Percentiles rank a stretch among this genome's conserved stretches.
Evolutionary conservation across 2,888 invertebrate genomes (phyloP).

Genomic region (Ormyrus labotus): DNA sequence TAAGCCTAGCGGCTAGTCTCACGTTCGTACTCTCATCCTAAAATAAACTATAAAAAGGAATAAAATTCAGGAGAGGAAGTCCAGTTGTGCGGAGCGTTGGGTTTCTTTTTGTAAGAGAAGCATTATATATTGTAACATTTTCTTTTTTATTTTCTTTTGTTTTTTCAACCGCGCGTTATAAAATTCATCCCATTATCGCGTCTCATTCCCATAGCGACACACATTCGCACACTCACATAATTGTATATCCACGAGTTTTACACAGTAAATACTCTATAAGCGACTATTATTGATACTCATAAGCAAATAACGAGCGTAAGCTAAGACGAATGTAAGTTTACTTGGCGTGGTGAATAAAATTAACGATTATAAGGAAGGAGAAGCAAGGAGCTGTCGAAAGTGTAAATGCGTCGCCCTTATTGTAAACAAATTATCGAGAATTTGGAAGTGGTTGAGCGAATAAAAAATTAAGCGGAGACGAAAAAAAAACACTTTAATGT

Average conservation of each 20-base stretch:
- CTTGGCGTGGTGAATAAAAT: constrained; percentile 5
- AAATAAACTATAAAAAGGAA: background rate
- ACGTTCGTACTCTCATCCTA: constrained; percentile 22
- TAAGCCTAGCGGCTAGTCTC: constrained; percentile 34
- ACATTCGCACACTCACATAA: constrained; percentile 21
- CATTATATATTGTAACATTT: background rate
- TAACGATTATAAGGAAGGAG: constrained; percentile 38
- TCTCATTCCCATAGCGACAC: constrained; percentile 29
- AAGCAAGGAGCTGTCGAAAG: constrained; percentile 42
- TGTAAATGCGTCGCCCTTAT: constrained; percentile 47
- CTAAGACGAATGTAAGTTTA: background rate
- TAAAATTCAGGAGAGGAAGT: background rate
- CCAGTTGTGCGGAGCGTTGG: constrained; percentile 10
- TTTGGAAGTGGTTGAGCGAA: constrained; percentile 53
- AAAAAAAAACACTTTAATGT: constrained; percentile 65
- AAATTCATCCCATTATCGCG: constrained; percentile 3
- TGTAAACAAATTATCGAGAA: constrained; percentile 39
- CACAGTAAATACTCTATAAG: constrained; percentile 54
- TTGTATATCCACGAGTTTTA: constrained; percentile 45
- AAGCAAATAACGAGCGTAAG: constrained; percentile 51
- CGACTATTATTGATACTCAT: constrained; percentile 57
- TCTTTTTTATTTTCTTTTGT: background rate
- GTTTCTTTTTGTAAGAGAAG: constrained; percentile 22
- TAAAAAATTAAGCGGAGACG: constrained; percentile 23
- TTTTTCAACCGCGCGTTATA: background rate